Evolutionary conservation across 2,797 vertebrate genomes (phyloP).

Genomic region (Phoeniculus purpureus): DNA sequence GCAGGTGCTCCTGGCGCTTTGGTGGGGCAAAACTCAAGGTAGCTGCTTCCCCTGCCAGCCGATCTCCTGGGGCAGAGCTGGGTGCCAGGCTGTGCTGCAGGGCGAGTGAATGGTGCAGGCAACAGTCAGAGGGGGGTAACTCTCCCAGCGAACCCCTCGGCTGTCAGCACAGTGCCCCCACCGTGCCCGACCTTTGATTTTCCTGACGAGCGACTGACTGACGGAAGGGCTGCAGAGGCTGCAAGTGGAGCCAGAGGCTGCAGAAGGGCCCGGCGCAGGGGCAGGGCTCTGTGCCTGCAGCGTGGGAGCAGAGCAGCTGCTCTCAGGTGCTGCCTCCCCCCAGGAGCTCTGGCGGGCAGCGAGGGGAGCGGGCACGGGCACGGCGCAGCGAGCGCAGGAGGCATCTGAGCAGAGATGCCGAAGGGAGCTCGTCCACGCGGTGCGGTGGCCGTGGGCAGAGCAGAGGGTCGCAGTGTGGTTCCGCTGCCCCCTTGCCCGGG

Average conservation of each 20-base stretch:
- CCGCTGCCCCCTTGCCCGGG: not conserved
- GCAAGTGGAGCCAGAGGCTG: not conserved
- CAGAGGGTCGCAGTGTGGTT: not conserved
- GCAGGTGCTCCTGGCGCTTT: not conserved
- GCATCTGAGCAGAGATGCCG: not conserved
- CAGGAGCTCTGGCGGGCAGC: not conserved
- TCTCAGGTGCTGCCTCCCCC: not conserved
- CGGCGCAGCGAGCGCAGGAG: rapidly evolving
- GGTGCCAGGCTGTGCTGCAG: no score
- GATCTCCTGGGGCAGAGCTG: not conserved
- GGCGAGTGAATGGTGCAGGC: rapidly evolving
- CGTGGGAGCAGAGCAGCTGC: rapidly evolving
- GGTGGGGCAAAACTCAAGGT: not conserved
- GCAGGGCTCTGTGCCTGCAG: not conserved
- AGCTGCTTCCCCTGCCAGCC: no score
- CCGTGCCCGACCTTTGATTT: not conserved
- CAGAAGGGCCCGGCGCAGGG: not conserved
- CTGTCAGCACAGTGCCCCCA: not conserved
- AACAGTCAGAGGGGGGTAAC: not conserved
- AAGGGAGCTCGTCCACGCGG: no score
- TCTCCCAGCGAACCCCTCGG: not conserved
- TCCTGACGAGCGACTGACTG: not conserved
- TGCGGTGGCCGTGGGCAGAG: not conserved
- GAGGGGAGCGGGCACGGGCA: rapidly evolving
- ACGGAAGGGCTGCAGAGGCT: not conserved